These are phyloP conservation scores for Diuraphis noxia DNA, from an alignment of 1,140 invertebrate genomes.

Conservation along the genomic window DNA sequence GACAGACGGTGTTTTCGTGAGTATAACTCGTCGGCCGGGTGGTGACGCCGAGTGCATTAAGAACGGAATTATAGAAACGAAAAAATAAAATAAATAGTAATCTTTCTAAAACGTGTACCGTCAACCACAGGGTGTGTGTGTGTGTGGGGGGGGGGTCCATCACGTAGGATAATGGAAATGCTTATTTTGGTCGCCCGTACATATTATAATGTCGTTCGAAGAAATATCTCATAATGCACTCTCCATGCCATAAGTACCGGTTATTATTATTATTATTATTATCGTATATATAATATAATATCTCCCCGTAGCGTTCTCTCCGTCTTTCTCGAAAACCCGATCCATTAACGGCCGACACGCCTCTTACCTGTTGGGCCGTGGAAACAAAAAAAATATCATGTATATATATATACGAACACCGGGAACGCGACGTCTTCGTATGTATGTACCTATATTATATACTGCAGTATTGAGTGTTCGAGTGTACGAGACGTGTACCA, in stretches of 20 bases:
- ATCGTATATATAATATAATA: not conserved
- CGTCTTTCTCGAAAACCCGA: slow-evolving; percentile 42
- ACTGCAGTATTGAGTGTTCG: not conserved
- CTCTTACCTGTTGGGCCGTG: slow-evolving; percentile 42
- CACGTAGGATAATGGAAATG: slow-evolving; percentile 50
- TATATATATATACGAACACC: not conserved
- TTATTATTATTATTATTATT: slow-evolving; percentile 50
- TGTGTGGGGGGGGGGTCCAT: not conserved
- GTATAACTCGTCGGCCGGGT: not conserved
- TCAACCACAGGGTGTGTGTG: not conserved
- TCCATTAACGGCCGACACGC: slow-evolving; percentile 51
- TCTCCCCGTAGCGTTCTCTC: slow-evolving; percentile 20
- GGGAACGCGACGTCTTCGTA: not conserved
- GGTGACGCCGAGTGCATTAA: not conserved
- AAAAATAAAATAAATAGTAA: not conserved
- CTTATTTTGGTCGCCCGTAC: slow-evolving; percentile 25
- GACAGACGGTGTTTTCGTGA: not conserved
- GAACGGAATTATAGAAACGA: not conserved
- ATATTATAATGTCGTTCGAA: slow-evolving; percentile 20
- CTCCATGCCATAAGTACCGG: slow-evolving; percentile 47
- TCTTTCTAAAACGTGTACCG: not conserved
- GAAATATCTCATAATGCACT: slow-evolving; percentile 53
- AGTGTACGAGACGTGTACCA: not conserved
- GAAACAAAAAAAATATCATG: slow-evolving; percentile 7
- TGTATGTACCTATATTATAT: not conserved